phyloP scores from a whole-genome alignment of 1,140 invertebrate genomes.

The Asbolus verrucosus region DNA sequence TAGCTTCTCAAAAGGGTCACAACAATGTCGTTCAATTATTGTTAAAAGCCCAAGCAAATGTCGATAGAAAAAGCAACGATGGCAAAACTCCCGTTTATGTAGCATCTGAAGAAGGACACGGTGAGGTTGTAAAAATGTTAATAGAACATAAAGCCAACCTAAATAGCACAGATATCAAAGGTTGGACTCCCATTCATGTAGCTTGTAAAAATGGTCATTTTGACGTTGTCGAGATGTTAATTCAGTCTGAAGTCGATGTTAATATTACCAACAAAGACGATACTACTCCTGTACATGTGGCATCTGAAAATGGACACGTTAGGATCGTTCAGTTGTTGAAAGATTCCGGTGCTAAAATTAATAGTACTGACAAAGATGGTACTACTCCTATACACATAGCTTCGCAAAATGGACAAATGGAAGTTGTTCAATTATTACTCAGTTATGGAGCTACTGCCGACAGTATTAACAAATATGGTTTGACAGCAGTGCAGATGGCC shows the following conservation, averaged over 20 bases:
- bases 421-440: not conserved
- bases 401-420: not conserved
- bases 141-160: constrained; percentile 19
- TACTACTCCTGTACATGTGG: constrained; percentile 32
- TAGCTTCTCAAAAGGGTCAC: constrained; percentile 33
- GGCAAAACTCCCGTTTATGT: constrained; percentile 8
- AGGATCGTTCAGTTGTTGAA: no score
- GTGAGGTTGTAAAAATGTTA: constrained; percentile 36
- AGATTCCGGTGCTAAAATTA: not conserved
- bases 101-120: constrained; percentile 18
- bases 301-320: constrained; percentile 1
- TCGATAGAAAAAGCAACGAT: not conserved
- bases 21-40: not conserved
- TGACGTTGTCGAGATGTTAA: not conserved
- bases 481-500: no score
- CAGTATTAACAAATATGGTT: no score
- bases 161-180: constrained; percentile 14
- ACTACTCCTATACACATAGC: not conserved
- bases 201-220: constrained; percentile 26
- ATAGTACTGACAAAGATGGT: not conserved
- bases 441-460: no score
- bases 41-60: not conserved
- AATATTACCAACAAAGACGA: not conserved
- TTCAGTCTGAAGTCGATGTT: not conserved
- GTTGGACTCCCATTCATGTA: constrained; percentile 19